These are phyloP conservation scores for Callithrix jacchus DNA, from an alignment of 2,113 vertebrate species.

Conservation along the genomic window DNA sequence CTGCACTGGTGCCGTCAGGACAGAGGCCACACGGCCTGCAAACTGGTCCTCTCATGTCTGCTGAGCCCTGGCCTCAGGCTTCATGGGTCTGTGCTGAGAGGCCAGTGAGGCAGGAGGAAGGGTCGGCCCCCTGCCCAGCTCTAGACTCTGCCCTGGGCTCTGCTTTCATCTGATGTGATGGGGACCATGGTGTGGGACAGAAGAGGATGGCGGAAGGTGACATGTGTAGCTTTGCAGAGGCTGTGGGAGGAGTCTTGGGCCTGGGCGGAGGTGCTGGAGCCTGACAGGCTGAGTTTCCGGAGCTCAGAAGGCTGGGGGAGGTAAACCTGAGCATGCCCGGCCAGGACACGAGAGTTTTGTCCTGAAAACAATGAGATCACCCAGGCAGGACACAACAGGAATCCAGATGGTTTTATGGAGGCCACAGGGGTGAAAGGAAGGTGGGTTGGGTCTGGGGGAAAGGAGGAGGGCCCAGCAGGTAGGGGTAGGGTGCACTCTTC, in stretches of 20 bases:
- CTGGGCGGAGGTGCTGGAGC: neutral
- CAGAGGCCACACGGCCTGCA: neutral
- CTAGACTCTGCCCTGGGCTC: neutral
- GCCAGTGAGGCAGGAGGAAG: neutral
- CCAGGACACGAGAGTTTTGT: neutral
- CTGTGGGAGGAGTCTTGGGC: neutral
- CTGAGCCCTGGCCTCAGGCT: neutral
- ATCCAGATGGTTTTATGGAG: rapidly evolving
- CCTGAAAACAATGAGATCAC: rapidly evolving
- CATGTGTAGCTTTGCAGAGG: rapidly evolving
- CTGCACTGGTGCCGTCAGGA: neutral
- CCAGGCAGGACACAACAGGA: neutral
- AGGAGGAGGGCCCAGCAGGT: neutral
- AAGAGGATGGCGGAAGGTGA: neutral
- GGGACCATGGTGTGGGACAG: too few relatives aligned
- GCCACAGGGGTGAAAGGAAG: neutral
- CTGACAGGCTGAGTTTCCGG: neutral
- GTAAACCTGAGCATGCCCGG: rapidly evolving
- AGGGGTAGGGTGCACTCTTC: rapidly evolving
- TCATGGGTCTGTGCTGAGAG: neutral
- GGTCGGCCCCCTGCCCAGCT: neutral
- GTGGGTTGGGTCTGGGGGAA: neutral
- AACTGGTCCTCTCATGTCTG: neutral
- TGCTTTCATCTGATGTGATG: neutral
- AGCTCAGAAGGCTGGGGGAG: neutral